Evolutionary conservation across 2,888 invertebrate genomes (phyloP), one percentile per base, ranked within the genome.

Genomic region (Toxonevra muliebris): DNA sequence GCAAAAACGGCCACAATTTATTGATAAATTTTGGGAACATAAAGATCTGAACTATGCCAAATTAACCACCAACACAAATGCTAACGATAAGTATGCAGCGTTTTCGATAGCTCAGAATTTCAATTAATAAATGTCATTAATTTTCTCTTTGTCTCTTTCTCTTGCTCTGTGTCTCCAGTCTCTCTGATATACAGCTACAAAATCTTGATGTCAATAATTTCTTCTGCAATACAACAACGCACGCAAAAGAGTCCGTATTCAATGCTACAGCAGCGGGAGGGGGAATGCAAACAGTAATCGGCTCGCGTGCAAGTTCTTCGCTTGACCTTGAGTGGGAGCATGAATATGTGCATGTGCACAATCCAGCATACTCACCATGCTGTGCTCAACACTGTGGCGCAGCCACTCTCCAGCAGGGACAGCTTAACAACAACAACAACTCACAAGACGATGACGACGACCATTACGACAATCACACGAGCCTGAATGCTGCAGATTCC

Each of bases 241-340:
- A 75, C 50, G 76, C 82, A 76, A 76, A 80, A 80, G 74, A 86
- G 70, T 79, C 84, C 19, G 79, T 78, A 17, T 71, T 81, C 59
- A 78, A 77, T 57, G 65, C 64, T 15, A 15, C 58, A 65, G 58
- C 69, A 19, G 65, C 66, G 15, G 59, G 59, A 19, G 42, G 48
- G 30, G 66, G 61, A n/a, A 55, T 48, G n/a, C 71, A 70, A 17
- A 68, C 74, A 43, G 85, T 85, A 13, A 80, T 87, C 53, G 88
- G 88, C 50, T 90, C 90, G 41, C 88, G 90, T 42, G 89, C 88
- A n/a, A 90, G 90, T 76, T 85, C 85, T 30, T 91, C 91, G 5
- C 81, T 91, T 66, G 91, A 91, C 77, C 84, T 91, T 66, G 91
- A 91, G 82, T 91, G 91, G 91, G 91, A 91, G 82, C 90, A 90